Evolutionary conservation across 2,888 invertebrate species (phyloP).

Genomic region (Athalia rosae): DNA sequence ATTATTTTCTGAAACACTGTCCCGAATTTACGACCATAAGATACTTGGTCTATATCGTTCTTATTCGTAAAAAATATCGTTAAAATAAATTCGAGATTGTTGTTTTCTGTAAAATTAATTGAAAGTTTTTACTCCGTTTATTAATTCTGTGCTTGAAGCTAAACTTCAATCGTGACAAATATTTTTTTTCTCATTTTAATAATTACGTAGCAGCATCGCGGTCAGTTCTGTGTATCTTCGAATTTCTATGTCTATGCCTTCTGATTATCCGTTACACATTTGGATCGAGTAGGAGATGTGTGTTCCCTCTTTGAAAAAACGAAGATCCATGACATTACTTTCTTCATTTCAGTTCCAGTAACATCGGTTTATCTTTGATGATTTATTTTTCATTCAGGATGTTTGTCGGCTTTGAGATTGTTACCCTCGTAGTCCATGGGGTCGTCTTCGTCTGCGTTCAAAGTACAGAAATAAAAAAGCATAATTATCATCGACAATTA

Average conservation of each 20-base stretch:
- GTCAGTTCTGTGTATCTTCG: too few relatives aligned
- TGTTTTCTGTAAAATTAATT: too few relatives aligned
- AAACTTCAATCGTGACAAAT: too few relatives aligned
- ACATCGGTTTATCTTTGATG: not conserved
- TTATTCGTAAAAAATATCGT: too few relatives aligned
- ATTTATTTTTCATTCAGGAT: slow-evolving; percentile 48
- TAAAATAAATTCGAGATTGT: too few relatives aligned
- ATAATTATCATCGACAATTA: slow-evolving; percentile 20
- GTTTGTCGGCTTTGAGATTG: slow-evolving; percentile 53
- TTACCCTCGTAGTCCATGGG: slow-evolving; percentile 57
- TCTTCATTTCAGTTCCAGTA: not conserved
- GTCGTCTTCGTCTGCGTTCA: slow-evolving; percentile 60
- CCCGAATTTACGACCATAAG: too few relatives aligned
- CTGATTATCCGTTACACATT: not conserved
- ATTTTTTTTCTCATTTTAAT: too few relatives aligned
- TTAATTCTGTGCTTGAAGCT: too few relatives aligned
- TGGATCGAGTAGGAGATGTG: not conserved
- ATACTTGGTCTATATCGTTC: too few relatives aligned
- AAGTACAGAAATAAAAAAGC: not conserved
- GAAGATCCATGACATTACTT: not conserved
- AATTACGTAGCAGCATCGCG: too few relatives aligned
- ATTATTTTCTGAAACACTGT: too few relatives aligned
- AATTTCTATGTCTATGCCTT: not conserved
- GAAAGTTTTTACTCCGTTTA: too few relatives aligned
- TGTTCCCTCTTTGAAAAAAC: not conserved